A percentile compares a stretch with the other conserved stretches of the same genome.
These are phyloP conservation scores for Macaca mulatta DNA, from an alignment of 2,113 vertebrate species.

Conservation along the genomic window DNA sequence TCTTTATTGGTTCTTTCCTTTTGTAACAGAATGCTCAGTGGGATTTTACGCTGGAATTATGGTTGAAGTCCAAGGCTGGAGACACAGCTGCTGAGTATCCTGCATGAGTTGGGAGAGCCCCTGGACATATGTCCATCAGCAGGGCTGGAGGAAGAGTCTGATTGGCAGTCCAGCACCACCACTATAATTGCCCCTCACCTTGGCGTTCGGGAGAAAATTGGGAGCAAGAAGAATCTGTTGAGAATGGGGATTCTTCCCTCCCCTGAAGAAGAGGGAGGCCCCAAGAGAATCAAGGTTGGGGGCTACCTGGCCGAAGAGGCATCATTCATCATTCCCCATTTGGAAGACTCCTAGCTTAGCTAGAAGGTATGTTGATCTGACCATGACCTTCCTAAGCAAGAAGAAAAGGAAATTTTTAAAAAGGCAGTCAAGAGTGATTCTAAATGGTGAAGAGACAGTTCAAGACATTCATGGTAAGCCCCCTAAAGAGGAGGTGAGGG, in stretches of 20 bases:
- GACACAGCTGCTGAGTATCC: background rate
- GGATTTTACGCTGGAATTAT: background rate
- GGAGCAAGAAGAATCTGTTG: background rate
- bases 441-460: background rate
- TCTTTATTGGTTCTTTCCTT: background rate
- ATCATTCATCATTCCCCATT: background rate
- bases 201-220: background rate
- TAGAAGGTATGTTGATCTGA: background rate
- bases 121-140: rapidly evolving
- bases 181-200: background rate
- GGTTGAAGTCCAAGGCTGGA: background rate
- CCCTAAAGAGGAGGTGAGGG: background rate
- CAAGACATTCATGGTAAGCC: background rate
- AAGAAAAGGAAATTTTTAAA: background rate
- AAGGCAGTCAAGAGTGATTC: background rate
- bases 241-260: background rate
- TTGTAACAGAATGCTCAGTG: background rate
- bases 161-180: background rate
- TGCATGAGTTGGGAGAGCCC: background rate
- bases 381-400: background rate
- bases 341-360: background rate
- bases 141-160: background rate
- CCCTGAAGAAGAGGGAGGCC: background rate
- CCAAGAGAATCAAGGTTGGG: background rate
- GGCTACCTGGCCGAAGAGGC: background rate